Conservation (phyloP, 2,797 vertebrate species). For the Gallirallus australis region DNA sequence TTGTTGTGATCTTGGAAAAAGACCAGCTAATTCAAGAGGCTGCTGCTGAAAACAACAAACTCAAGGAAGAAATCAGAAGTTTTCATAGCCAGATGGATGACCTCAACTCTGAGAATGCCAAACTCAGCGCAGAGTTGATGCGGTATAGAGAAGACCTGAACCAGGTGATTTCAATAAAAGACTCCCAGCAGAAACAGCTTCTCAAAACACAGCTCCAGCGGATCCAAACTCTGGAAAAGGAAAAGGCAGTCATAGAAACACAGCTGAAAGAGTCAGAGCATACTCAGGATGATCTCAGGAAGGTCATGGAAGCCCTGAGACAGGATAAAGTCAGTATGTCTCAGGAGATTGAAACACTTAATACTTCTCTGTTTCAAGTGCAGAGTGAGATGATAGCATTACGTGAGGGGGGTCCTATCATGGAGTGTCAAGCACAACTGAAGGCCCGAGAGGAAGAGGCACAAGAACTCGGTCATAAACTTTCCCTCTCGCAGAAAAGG, state of each 20-base stretch:
- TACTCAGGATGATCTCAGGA: slow-evolving; percentile 65
- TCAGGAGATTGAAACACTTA: slow-evolving; percentile 70
- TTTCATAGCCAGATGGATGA: slow-evolving; percentile 90
- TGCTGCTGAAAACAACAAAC: slow-evolving; percentile 91
- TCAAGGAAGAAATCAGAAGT: slow-evolving; percentile 90
- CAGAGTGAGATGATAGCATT: slow-evolving; percentile 61
- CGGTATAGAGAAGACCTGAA: slow-evolving; percentile 92
- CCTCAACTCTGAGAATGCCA: slow-evolving; percentile 92
- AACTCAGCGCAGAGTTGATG: slow-evolving; percentile 90
- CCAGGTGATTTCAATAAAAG: slow-evolving; percentile 93
- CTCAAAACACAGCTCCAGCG: slow-evolving; percentile 85
- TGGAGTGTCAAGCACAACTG: slow-evolving; percentile 58
- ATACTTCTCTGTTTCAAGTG: slow-evolving; percentile 15
- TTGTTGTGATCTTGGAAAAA: slow-evolving; percentile 89
- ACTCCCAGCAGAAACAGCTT: slow-evolving; percentile 93
- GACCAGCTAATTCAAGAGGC: slow-evolving; percentile 95
- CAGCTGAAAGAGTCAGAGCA: slow-evolving; percentile 61
- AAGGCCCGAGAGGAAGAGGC: slow-evolving; percentile 67
- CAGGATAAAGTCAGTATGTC: slow-evolving; percentile 70
- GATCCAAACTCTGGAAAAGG: slow-evolving; percentile 83
- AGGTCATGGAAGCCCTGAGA: slow-evolving; percentile 48
- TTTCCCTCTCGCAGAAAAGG: slow-evolving; percentile 79
- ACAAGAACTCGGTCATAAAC: slow-evolving; percentile 47
- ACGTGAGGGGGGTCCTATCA: slow-evolving; percentile 25
- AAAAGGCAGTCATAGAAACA: slow-evolving; percentile 77